Base-by-base conservation (phyloP, 2,888 invertebrate species). In the Rugalucina vietnamica region DNA sequence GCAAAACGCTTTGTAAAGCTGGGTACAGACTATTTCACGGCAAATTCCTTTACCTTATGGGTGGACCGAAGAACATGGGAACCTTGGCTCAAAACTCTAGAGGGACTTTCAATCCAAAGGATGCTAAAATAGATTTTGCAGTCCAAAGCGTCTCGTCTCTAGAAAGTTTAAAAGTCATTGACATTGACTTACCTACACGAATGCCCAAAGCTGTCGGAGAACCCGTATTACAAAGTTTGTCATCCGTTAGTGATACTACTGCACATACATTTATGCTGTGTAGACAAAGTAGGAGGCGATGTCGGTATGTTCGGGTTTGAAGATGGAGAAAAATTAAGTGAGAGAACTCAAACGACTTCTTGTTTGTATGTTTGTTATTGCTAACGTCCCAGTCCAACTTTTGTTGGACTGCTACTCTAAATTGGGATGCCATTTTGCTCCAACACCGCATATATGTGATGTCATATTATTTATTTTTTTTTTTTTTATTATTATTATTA, bases 241-340 rank as follows among this genome's bases (percentile, higher is more conserved):
- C 49, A 14, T n/a, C 14, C 0, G 4, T 24, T 43, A 10, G 21
- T 0, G 29, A 18, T 10, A 24, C 74, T 39, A 29, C 24, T 10
- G 29, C 43, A 36, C 76, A 43, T 43, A 84, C 81, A 77, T 21
- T 80, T 84, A 77, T 77, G 84, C 80, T 1, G 76, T 14, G 27
- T 80, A 18, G 77, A 84, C 70, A 69, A 37, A 70, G 8, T 43
- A 60, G 77, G 80, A 18, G 84, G 80, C 32, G 84, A 84, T 54
- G 80, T 84, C 8, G 84, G 81, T 37, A 71, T 84, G 76, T 84
- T 84, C 49, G 69, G 80, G 5, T 73, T 29, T 54, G 77, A 77
- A 69, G 72, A 81, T 27, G 76, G 76, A 21, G 65, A 49, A 24
- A 70, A 49, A n/a, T 32, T 75, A 32, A 57, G 32, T 14, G 54